phyloP scores from a whole-genome alignment of 2,797 vertebrate species.

The Benthosema pterotum region DNA sequence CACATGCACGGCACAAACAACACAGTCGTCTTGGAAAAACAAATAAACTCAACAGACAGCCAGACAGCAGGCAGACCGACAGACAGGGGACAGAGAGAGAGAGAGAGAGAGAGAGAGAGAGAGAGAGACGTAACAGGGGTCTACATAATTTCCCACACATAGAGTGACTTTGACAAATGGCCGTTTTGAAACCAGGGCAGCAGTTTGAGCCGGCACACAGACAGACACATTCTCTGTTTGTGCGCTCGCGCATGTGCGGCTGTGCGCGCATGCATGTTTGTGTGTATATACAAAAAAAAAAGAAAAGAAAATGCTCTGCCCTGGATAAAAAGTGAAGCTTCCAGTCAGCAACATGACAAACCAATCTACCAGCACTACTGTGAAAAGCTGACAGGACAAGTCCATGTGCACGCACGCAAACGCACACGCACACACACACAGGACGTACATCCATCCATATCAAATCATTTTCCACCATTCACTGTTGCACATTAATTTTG shows the following conservation, averaged over 20 bases:
- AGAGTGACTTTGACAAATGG: slow-evolving; percentile 71
- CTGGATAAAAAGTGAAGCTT: slow-evolving; percentile 70
- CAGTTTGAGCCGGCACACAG: slow-evolving; percentile 52
- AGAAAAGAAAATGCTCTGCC: slow-evolving; percentile 48
- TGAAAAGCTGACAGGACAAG: slow-evolving; percentile 55
- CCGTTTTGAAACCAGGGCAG: slow-evolving; percentile 53
- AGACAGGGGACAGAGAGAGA: slow-evolving; percentile 5
- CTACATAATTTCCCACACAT: slow-evolving; percentile 35
- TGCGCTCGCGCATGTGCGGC: slow-evolving; percentile 7
- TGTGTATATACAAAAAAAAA: slow-evolving; percentile 37
- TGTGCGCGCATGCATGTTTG: slow-evolving; percentile 26
- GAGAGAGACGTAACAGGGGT: not conserved
- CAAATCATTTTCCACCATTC: slow-evolving; percentile 23
- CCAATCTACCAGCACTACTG: slow-evolving; percentile 58
- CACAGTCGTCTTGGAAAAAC: not conserved
- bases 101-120: slow-evolving; percentile 9
- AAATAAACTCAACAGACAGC: not conserved
- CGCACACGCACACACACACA: slow-evolving; percentile 19
- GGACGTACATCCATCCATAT: not conserved
- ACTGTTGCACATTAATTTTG: slow-evolving; percentile 38
- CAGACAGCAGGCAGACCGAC: not conserved
- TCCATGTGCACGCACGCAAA: slow-evolving; percentile 36
- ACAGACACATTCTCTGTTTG: slow-evolving; percentile 43
- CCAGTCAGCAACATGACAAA: slow-evolving; percentile 74
- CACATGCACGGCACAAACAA: not conserved